Evolutionary conservation across 1,140 invertebrate genomes (phyloP).

Genomic region (Odontomachus brunneus): DNA sequence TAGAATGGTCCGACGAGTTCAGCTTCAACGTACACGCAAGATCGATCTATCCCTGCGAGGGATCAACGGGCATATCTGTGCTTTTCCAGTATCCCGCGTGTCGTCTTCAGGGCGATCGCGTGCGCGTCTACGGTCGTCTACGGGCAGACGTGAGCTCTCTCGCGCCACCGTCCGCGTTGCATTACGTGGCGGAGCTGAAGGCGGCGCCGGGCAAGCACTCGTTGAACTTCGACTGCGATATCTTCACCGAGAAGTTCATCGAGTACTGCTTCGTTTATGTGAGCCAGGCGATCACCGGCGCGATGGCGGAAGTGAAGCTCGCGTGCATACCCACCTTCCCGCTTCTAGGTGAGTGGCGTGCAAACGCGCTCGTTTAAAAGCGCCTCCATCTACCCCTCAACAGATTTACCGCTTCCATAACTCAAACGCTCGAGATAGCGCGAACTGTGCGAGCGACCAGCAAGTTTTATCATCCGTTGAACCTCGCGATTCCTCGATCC

Average conservation of each 20-base stretch:
- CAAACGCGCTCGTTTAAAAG: constrained; percentile 28
- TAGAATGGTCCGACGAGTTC: constrained; percentile 92
- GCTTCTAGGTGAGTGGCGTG: constrained; percentile 87
- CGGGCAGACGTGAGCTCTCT: constrained; percentile 89
- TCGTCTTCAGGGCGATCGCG: constrained; percentile 90
- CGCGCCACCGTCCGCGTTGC: constrained; percentile 83
- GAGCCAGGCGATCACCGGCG: constrained; percentile 92
- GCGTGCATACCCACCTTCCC: constrained; percentile 93
- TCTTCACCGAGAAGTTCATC: constrained; percentile 92
- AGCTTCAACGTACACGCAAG: constrained; percentile 92
- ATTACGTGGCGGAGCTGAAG: constrained; percentile 85
- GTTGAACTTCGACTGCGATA: constrained; percentile 91
- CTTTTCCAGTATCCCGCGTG: constrained; percentile 93
- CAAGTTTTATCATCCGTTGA: constrained; percentile 20
- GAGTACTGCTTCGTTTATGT: constrained; percentile 95
- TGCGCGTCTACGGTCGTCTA: constrained; percentile 90
- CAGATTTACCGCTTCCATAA: constrained; percentile 22
- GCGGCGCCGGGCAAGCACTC: constrained; percentile 89
- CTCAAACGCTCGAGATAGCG: neutral
- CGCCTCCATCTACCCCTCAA: neutral
- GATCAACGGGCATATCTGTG: constrained; percentile 89
- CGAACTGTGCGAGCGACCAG: neutral
- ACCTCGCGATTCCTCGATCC: neutral
- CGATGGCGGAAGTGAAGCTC: constrained; percentile 92
- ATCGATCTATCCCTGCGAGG: constrained; percentile 92